These are phyloP conservation scores for Ennomos quercinarius DNA, from an alignment of 2,888 invertebrate species.

Conservation along the genomic window DNA sequence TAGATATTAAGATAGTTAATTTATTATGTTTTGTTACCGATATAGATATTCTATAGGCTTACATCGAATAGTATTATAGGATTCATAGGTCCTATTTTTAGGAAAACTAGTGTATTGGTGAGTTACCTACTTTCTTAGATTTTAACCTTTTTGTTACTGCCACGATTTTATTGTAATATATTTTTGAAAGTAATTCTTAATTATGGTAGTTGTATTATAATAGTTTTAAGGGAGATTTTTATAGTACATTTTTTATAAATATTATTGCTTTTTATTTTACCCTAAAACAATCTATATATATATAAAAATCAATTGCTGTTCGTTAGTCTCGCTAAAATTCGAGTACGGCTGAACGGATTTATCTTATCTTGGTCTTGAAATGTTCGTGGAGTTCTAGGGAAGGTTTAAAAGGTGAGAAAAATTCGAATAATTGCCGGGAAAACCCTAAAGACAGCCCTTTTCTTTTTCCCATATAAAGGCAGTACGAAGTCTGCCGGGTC, in stretches of 20 bases:
- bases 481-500: too few relatives aligned
- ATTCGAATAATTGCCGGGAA: too few relatives aligned
- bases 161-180: conserved; percentile 68
- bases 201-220: conserved; percentile 55
- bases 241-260: conserved; percentile 68
- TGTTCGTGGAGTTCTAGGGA: too few relatives aligned
- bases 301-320: too few relatives aligned
- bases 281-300: too few relatives aligned
- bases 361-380: too few relatives aligned
- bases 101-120: conserved; percentile 50
- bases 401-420: too few relatives aligned
- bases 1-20: conserved; percentile 39
- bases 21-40: conserved; percentile 55
- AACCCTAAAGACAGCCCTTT: too few relatives aligned
- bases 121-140: conserved; percentile 66
- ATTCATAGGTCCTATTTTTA: conserved; percentile 49
- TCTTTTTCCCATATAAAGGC: too few relatives aligned
- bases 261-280: conserved; percentile 29
- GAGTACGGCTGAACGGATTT: too few relatives aligned
- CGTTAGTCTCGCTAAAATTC: too few relatives aligned
- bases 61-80: conserved; percentile 37
- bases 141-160: conserved; percentile 49
- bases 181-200: conserved; percentile 58
- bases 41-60: conserved; percentile 39
- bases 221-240: conserved; percentile 61